A percentile compares a stretch with the other conserved stretches of the same genome.
These are phyloP conservation scores for Villa cingulata DNA, from an alignment of 2,888 invertebrate genomes.

Conservation along the genomic window DNA sequence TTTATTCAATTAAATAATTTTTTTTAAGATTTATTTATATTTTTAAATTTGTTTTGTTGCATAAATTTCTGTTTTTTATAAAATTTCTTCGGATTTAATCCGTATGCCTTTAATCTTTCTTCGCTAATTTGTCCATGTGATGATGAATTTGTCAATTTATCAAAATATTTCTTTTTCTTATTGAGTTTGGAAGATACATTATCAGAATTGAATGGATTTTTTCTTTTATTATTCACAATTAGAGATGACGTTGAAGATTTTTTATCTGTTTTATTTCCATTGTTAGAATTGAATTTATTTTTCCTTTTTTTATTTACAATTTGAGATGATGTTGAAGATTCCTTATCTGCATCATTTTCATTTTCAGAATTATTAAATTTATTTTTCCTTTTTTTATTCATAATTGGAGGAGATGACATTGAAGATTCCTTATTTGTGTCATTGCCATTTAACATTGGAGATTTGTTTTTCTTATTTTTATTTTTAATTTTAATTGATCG, in stretches of 20 bases:
- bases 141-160: constrained; percentile 19
- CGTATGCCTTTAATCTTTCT: constrained; percentile 77
- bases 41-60: constrained; percentile 4
- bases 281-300: neutral
- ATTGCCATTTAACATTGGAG: no score
- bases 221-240: constrained; percentile 15
- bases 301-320: neutral
- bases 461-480: no score
- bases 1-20: no score
- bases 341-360: no score
- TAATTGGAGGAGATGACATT: no score
- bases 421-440: no score
- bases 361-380: no score
- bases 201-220: constrained; percentile 10
- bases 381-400: no score
- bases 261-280: neutral
- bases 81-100: constrained; percentile 78
- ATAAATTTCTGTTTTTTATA: constrained; percentile 30
- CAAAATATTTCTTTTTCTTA: constrained; percentile 12
- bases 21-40: neutral
- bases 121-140: constrained; percentile 43
- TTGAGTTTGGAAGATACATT: constrained; percentile 19
- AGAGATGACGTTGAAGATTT: neutral
- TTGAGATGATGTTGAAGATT: neutral
- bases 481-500: no score